Conservation (phyloP, 2,113 vertebrate species). For the Anarrhichthys ocellatus region DNA sequence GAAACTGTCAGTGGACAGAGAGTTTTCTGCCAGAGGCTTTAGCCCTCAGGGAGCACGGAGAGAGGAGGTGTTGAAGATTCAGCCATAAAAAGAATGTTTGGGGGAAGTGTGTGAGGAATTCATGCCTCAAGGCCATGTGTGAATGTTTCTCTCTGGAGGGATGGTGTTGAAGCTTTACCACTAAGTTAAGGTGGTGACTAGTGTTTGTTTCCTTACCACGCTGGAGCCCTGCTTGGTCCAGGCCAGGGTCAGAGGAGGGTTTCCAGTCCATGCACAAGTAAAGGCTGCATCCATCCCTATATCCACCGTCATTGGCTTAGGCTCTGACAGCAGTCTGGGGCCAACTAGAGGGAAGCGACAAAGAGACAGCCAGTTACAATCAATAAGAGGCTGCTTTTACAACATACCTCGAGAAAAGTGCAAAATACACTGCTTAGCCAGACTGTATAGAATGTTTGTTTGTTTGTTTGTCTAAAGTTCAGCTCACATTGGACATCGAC, state of each 20-base stretch:
- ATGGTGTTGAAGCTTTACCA: constrained; percentile 48
- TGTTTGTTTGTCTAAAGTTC: background rate
- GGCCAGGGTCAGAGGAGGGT: constrained; percentile 89
- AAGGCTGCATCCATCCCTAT: constrained; percentile 89
- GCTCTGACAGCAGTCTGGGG: constrained; percentile 88
- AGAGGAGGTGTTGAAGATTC: constrained; percentile 69
- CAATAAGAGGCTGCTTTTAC: constrained; percentile 37
- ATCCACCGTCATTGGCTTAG: constrained; percentile 86
- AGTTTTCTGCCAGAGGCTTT: constrained; percentile 72
- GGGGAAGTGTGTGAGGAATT: constrained; percentile 63
- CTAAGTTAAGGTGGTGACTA: constrained; percentile 37
- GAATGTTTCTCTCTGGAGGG: constrained; percentile 60
- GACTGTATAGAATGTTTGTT: background rate
- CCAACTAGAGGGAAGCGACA: constrained; percentile 82
- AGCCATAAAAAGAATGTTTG: constrained; percentile 55
- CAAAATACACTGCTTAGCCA: background rate
- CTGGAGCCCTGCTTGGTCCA: constrained; percentile 89
- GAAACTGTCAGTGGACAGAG: constrained; percentile 71
- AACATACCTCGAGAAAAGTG: constrained; percentile 20
- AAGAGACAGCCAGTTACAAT: constrained; percentile 31
- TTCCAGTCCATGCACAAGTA: constrained; percentile 91
- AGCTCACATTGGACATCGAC: constrained; percentile 92
- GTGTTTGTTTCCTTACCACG: constrained; percentile 83
- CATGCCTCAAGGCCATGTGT: constrained; percentile 72
- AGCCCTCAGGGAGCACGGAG: constrained; percentile 60